Conservation (phyloP, 2,888 invertebrate species). For the Cerastis leucographa region DNA sequence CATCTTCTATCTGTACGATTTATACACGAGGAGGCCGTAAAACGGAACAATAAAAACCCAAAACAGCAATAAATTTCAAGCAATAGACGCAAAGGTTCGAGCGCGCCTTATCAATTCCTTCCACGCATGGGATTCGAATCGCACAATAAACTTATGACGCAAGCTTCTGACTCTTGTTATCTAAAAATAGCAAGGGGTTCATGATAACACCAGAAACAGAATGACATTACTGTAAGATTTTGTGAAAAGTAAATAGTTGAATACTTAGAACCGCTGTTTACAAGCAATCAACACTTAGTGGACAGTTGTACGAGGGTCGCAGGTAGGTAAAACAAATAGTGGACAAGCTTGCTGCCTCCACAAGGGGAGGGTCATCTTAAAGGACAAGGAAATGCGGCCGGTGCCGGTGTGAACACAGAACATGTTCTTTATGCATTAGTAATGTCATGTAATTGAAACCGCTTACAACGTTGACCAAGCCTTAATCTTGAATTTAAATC, state of each 20-base stretch:
- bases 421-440: constrained; percentile 88
- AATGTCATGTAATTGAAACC: constrained; percentile 88
- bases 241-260: constrained; percentile 67
- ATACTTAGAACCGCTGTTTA: constrained; percentile 83
- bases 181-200: constrained; percentile 56
- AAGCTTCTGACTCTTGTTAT: constrained; percentile 70
- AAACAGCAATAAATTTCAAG: constrained; percentile 91
- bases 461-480: constrained; percentile 82
- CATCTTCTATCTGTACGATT: constrained; percentile 90
- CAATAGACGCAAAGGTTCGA: constrained; percentile 91
- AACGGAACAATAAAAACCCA: constrained; percentile 91
- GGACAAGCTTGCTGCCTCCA: constrained; percentile 82
- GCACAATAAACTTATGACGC: constrained; percentile 89
- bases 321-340: constrained; percentile 88
- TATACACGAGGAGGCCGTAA: constrained; percentile 90
- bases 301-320: constrained; percentile 87
- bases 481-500: constrained; percentile 80
- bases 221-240: constrained; percentile 62
- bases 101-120: constrained; percentile 90
- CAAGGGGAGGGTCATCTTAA: constrained; percentile 85
- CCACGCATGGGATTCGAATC: constrained; percentile 86
- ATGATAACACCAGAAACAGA: constrained; percentile 45
- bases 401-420: constrained; percentile 79
- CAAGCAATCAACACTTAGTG: constrained; percentile 90
- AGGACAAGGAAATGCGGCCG: constrained; percentile 86